phyloP scores from a whole-genome alignment of 2,797 vertebrate genomes.

The Adrianichthys oophorus region DNA sequence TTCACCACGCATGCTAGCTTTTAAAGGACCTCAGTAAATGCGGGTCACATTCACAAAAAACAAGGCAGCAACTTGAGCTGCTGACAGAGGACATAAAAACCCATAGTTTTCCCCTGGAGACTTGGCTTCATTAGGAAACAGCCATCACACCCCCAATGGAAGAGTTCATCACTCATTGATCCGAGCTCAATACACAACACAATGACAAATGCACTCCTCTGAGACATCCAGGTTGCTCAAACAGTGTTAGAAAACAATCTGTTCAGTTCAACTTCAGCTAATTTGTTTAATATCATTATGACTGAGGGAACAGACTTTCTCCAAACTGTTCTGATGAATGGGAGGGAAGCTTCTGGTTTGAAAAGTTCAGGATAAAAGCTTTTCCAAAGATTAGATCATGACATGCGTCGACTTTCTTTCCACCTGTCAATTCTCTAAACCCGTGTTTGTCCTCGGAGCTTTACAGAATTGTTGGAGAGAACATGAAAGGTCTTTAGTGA shows the following conservation, averaged over 20 bases:
- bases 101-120: constrained; percentile 46
- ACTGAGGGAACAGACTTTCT: neutral
- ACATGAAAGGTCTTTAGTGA: no score
- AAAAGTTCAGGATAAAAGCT: neutral
- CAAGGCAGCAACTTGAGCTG: constrained; percentile 1
- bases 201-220: constrained; percentile 32
- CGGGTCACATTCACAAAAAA: constrained; percentile 6
- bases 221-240: constrained; percentile 9
- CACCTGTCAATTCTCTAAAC: no score
- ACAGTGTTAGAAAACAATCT: constrained; percentile 4
- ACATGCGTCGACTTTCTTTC: no score
- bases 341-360: neutral
- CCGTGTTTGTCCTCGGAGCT: no score
- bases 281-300: neutral
- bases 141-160: constrained; percentile 39
- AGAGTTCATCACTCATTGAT: constrained; percentile 62
- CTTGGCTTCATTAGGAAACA: constrained; percentile 56
- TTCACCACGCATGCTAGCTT: no score
- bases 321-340: neutral
- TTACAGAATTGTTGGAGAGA: no score
- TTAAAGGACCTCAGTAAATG: constrained; percentile 7
- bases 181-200: constrained; percentile 20
- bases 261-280: neutral
- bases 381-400: no score
- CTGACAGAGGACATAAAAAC: constrained; percentile 29